A percentile compares a stretch with the other conserved stretches of the same genome.
Conservation (phyloP, 2,888 invertebrate genomes). For the Lathronympha strigana region DNA sequence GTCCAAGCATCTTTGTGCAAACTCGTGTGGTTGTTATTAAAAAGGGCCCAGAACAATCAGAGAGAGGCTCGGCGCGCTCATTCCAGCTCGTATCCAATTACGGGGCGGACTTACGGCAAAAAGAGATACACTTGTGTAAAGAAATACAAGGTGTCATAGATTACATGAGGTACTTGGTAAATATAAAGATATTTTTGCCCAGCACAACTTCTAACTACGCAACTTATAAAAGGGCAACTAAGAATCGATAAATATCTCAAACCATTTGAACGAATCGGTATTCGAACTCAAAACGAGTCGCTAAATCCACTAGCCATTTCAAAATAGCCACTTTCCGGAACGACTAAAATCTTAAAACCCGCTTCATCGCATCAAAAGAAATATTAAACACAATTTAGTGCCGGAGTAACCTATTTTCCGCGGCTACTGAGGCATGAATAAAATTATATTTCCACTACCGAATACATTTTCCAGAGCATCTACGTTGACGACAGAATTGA, state of each 20-base stretch:
- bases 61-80: slow-evolving; percentile 65
- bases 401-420: slow-evolving; percentile 12
- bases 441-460: slow-evolving; percentile 32
- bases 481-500: slow-evolving; percentile 26
- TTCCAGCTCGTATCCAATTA: slow-evolving; percentile 73
- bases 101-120: slow-evolving; percentile 49
- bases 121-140: slow-evolving; percentile 38
- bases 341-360: background rate
- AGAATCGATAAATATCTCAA: too few species aligned
- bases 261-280: too few species aligned
- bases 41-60: slow-evolving; percentile 74
- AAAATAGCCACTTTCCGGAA: background rate
- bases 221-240: too few species aligned
- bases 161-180: background rate
- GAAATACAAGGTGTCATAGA: slow-evolving; percentile 29
- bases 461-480: slow-evolving; percentile 25
- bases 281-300: background rate
- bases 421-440: slow-evolving; percentile 11
- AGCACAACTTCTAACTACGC: background rate
- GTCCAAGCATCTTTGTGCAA: slow-evolving; percentile 29
- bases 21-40: slow-evolving; percentile 67
- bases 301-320: background rate
- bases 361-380: slow-evolving; percentile 8
- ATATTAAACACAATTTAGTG: slow-evolving; percentile 5
- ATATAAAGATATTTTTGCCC: background rate